Conservation (phyloP, 2,113 vertebrate genomes). For the Crotophaga sulcirostris region DNA sequence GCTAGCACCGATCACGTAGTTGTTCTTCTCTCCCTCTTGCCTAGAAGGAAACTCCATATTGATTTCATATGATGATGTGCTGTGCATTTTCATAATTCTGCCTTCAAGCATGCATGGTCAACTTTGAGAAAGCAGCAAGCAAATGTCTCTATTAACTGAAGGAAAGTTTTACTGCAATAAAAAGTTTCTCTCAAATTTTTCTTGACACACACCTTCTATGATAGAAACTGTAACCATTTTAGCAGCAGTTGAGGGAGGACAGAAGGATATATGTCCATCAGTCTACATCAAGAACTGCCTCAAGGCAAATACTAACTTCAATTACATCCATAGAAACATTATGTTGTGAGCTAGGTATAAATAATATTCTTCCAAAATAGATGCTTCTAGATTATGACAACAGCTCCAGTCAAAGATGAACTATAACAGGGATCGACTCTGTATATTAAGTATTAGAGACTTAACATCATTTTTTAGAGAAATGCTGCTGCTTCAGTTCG, state of each 20-base stretch:
- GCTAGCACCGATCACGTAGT: not conserved
- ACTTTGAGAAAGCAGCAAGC: not conserved
- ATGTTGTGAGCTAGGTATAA: not conserved
- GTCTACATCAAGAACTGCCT: not conserved
- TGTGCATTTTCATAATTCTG: not conserved
- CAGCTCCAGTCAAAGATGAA: not conserved
- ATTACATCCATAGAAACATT: not conserved
- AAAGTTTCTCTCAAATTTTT: not conserved
- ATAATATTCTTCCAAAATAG: not conserved
- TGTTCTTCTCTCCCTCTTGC: not conserved
- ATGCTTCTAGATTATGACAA: not conserved
- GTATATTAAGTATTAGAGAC: not conserved
- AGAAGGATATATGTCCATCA: not conserved
- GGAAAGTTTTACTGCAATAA: not conserved
- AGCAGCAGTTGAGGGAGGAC: not conserved
- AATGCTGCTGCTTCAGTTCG: not conserved
- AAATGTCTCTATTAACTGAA: not conserved
- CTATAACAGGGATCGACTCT: not conserved
- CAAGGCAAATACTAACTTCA: not conserved
- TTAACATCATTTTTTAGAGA: not conserved
- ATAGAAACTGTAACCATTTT: not conserved
- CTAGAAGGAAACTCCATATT: not conserved
- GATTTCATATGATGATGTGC: not conserved
- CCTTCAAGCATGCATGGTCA: not conserved
- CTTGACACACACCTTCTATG: not conserved